phyloP scores from a whole-genome alignment of 2,797 vertebrate genomes.

The Takifugu rubripes region DNA sequence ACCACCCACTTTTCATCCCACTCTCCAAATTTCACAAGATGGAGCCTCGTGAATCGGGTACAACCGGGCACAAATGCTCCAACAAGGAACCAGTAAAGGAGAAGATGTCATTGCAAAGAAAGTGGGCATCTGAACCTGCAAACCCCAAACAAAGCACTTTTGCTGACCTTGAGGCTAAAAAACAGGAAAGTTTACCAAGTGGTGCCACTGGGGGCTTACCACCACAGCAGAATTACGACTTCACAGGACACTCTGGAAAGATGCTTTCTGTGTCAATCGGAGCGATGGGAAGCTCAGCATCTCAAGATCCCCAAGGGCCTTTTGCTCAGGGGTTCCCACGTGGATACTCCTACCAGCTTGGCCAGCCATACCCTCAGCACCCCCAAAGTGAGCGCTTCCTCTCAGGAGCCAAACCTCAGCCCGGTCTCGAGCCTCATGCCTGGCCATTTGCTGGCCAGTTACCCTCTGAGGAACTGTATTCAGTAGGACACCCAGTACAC shows the following conservation, averaged over 20 bases:
- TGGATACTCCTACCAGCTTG: constrained; percentile 86
- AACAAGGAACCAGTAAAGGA: constrained; percentile 84
- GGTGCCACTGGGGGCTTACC: constrained; percentile 70
- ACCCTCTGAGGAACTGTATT: constrained; percentile 90
- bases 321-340: constrained; percentile 76
- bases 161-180: constrained; percentile 82
- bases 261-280: constrained; percentile 76
- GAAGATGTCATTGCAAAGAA: constrained; percentile 83
- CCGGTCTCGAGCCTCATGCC: constrained; percentile 87
- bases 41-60: constrained; percentile 87
- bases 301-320: constrained; percentile 62
- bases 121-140: constrained; percentile 91
- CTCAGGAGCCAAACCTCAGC: constrained; percentile 88
- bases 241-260: constrained; percentile 77
- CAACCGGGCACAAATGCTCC: constrained; percentile 86
- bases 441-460: constrained; percentile 91
- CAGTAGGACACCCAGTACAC: constrained; percentile 76
- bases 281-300: constrained; percentile 55
- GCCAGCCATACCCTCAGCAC: constrained; percentile 91
- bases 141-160: constrained; percentile 87
- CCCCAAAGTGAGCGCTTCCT: constrained; percentile 85
- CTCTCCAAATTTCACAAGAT: constrained; percentile 72
- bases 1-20: constrained; percentile 26
- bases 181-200: constrained; percentile 82
- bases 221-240: constrained; percentile 83